phyloP scores from a whole-genome alignment of 2,797 vertebrate genomes.

The Podarcis lilfordi region DNA sequence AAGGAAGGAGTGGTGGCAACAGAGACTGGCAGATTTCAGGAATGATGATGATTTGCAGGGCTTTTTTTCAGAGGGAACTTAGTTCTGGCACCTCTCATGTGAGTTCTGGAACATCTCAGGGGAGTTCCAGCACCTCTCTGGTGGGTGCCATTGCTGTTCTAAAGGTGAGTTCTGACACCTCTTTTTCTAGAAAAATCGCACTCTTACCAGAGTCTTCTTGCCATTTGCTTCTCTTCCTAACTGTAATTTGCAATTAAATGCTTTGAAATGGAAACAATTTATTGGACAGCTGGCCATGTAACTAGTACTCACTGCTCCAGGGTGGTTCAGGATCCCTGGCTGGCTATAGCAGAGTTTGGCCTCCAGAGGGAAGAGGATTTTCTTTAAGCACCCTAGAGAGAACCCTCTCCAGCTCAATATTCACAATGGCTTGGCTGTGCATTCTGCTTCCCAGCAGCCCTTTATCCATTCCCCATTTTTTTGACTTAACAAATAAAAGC shows the following conservation, averaged over 20 bases:
- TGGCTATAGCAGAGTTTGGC: slow-evolving; percentile 1
- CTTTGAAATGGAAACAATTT: slow-evolving; percentile 33
- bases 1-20: not conserved
- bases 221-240: slow-evolving; percentile 1
- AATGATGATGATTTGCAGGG: not conserved
- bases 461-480: slow-evolving; percentile 6
- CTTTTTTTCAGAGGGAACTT: not conserved
- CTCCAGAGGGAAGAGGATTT: not conserved
- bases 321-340: not conserved
- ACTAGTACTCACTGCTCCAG: not conserved
- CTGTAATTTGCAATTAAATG: slow-evolving; percentile 33
- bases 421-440: not conserved
- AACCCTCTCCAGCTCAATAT: not conserved
- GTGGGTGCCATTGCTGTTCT: too few relatives aligned
- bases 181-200: too few relatives aligned
- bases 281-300: slow-evolving; percentile 21
- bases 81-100: not conserved
- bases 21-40: too few relatives aligned
- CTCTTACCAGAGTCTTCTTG: not conserved
- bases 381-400: fast-evolving
- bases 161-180: too few relatives aligned
- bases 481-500: slow-evolving; percentile 53
- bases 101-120: too few relatives aligned
- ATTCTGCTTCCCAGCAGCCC: slow-evolving; percentile 12
- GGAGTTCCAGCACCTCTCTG: too few relatives aligned